These are phyloP conservation scores for Macrosiphum euphorbiae DNA, from an alignment of 2,888 invertebrate species.

Conservation along the genomic window DNA sequence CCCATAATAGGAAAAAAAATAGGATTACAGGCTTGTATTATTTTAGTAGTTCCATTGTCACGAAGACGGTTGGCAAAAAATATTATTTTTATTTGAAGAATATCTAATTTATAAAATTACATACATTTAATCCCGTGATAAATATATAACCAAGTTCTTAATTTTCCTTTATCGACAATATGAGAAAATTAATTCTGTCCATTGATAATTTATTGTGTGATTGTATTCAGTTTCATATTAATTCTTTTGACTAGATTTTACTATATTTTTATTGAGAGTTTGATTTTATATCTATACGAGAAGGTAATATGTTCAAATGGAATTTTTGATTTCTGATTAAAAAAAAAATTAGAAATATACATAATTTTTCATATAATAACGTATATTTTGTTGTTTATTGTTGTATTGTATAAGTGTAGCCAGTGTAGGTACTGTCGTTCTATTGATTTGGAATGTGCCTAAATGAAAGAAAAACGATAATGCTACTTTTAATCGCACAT, in stretches of 20 bases:
- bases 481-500: not conserved
- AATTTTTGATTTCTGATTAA: not conserved
- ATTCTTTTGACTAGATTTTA: not conserved
- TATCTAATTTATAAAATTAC: not conserved
- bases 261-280: not conserved
- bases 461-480: not conserved
- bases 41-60: not conserved
- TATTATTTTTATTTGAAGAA: not conserved
- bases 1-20: not conserved
- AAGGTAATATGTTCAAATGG: not conserved
- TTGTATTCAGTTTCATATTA: not conserved
- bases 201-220: not conserved
- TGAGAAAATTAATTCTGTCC: not conserved
- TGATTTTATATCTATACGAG: not conserved
- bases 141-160: not conserved
- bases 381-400: not conserved
- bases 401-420: not conserved
- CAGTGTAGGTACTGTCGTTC: not conserved
- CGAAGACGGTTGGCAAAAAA: constrained; percentile 12
- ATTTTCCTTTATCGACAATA: not conserved
- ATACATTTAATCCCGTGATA: not conserved
- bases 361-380: not conserved
- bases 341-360: not conserved
- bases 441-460: not conserved
- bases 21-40: not conserved